A percentile compares a stretch with the other conserved stretches of the same genome.
phyloP scores from a whole-genome alignment of 2,113 vertebrate genomes.

The Caracal caracal region DNA sequence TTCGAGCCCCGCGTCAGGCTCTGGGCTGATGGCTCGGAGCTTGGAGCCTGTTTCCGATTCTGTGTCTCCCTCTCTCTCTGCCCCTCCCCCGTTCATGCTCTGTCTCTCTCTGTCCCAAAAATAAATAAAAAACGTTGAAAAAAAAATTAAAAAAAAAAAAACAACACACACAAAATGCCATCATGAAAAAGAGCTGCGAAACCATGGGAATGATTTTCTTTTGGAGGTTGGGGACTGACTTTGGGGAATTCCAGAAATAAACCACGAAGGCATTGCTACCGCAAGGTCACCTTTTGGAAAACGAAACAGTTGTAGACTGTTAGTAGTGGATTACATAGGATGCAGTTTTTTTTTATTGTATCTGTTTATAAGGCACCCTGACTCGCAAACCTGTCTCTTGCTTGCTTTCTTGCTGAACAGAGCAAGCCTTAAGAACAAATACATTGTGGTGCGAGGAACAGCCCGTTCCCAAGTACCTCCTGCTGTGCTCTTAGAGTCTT shows the following conservation, averaged over 20 bases:
- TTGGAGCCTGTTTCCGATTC: too few relatives aligned
- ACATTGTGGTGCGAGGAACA: background rate
- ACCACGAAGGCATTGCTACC: background rate
- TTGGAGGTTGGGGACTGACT: background rate
- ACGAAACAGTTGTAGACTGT: background rate
- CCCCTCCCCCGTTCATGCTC: too few relatives aligned
- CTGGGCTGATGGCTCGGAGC: too few relatives aligned
- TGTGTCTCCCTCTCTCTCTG: too few relatives aligned
- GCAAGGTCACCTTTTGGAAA: background rate
- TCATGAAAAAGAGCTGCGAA: background rate
- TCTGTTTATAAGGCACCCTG: background rate
- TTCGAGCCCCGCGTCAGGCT: too few relatives aligned
- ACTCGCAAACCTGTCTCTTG: background rate
- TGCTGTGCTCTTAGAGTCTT: background rate
- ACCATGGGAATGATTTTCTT: background rate
- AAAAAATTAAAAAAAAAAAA: conserved; percentile 54
- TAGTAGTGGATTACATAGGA: background rate
- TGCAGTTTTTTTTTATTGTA: background rate
- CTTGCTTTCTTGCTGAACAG: background rate
- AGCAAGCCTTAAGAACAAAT: background rate
- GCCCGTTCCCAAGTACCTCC: background rate
- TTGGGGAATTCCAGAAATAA: conserved; percentile 16
- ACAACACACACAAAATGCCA: background rate
- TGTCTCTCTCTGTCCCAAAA: too few relatives aligned
- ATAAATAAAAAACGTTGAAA: too few relatives aligned